A percentile compares a stretch with the other conserved stretches of the same genome.
Conservation (phyloP, 2,113 vertebrate species). For the Menura novaehollandiae region DNA sequence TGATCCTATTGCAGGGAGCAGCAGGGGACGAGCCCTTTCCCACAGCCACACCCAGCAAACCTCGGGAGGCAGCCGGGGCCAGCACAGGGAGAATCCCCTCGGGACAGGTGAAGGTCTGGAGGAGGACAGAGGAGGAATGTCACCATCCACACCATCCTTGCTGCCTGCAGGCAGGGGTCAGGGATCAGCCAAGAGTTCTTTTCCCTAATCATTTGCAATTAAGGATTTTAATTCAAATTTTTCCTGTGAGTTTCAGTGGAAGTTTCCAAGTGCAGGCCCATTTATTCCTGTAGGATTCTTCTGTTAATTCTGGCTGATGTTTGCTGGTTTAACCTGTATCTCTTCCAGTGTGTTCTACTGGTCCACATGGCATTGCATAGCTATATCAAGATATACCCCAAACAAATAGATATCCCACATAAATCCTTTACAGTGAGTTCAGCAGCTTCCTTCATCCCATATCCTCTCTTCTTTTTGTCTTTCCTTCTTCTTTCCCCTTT, state of each 20-base stretch:
- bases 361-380: not conserved
- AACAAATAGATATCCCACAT: not conserved
- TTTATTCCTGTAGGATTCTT: not conserved
- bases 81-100: not conserved
- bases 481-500: not conserved
- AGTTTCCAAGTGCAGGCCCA: not conserved
- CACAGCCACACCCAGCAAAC: rapidly evolving
- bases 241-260: not conserved
- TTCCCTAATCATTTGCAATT: not conserved
- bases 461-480: not conserved
- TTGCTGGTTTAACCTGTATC: not conserved
- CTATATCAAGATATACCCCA: not conserved
- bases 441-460: not conserved
- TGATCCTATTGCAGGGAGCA: not conserved
- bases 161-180: not conserved
- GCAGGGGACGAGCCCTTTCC: not conserved
- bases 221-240: not conserved
- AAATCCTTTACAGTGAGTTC: not conserved
- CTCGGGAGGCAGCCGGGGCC: rapidly evolving
- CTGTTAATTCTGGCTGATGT: not conserved
- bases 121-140: not conserved
- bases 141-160: not conserved
- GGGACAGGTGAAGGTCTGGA: not conserved
- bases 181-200: not conserved
- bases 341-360: not conserved